Percentiles rank a stretch among this genome's conserved stretches.
Conservation (phyloP, 2,113 vertebrate genomes). For the Neodontobutis hainanensis region DNA sequence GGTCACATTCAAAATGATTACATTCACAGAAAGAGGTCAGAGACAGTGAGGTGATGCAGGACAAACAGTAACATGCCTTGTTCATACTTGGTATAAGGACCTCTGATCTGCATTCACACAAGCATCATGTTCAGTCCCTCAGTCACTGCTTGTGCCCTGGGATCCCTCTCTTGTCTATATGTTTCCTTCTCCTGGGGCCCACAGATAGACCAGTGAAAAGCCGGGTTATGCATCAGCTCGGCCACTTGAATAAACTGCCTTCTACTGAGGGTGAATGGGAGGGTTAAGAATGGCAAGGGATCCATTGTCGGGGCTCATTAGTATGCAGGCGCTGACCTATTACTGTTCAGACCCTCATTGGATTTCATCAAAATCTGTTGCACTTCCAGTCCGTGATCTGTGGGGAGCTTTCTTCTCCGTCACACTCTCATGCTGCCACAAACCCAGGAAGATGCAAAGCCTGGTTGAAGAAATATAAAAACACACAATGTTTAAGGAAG, state of each 20-base stretch:
- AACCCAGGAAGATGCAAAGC: neutral
- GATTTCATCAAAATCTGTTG: conserved; percentile 38
- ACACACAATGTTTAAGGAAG: too few relatives aligned
- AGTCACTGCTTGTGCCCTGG: conserved; percentile 4
- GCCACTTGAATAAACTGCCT: conserved; percentile 61
- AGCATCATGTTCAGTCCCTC: neutral
- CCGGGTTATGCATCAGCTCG: conserved; percentile 66
- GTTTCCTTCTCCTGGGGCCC: conserved; percentile 44
- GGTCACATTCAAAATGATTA: conserved; percentile 9
- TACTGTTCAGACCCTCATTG: conserved; percentile 22
- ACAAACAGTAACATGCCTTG: conserved; percentile 29
- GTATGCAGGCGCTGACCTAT: conserved; percentile 53
- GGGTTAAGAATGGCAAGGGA: conserved; percentile 47
- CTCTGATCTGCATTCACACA: conserved; percentile 16
- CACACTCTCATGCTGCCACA: conserved; percentile 4
- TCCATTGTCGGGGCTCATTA: conserved; percentile 60
- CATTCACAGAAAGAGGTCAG: conserved; percentile 45
- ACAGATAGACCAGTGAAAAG: conserved; percentile 53
- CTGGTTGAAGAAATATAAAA: neutral
- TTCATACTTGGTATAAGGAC: conserved; percentile 15
- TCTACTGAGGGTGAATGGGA: conserved; percentile 58
- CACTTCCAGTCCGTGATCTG: conserved; percentile 34
- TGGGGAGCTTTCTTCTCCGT: conserved; percentile 20
- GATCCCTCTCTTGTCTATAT: conserved; percentile 22
- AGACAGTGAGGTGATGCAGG: neutral